A percentile compares a stretch with the other conserved stretches of the same genome.
These are phyloP conservation scores for Arbacia lixula DNA, from an alignment of 53 echinoderm and acorn worm species.

Conservation along the genomic window DNA sequence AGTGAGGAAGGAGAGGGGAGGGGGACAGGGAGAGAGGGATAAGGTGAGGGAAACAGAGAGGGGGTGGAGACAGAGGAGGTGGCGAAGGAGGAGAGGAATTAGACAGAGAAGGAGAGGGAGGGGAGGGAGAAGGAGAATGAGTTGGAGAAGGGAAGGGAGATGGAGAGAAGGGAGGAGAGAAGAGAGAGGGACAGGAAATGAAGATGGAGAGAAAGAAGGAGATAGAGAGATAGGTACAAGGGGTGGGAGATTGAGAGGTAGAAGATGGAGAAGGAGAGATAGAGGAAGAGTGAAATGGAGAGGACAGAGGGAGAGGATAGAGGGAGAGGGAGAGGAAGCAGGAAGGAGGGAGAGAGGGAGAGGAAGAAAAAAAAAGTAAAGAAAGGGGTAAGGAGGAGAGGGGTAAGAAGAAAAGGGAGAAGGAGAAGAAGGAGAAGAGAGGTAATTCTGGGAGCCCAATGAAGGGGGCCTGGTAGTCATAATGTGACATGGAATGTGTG, in stretches of 20 bases:
- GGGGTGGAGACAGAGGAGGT: no score
- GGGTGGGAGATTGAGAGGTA: not conserved
- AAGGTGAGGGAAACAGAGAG: no score
- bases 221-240: no score
- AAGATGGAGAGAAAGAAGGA: not conserved
- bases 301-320: not conserved
- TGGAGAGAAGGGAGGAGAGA: not conserved
- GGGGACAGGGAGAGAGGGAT: no score
- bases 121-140: not conserved
- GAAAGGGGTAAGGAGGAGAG: not conserved
- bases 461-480: no score
- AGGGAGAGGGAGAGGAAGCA: not conserved
- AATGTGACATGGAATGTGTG: no score
- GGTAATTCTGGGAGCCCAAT: no score
- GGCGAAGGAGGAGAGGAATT: not conserved
- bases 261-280: not conserved
- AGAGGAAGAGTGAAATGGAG: not conserved
- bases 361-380: not conserved
- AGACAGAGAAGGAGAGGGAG: not conserved
- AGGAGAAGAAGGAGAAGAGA: no score
- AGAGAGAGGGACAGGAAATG: not conserved
- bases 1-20: no score
- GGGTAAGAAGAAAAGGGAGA: not conserved
- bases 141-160: not conserved
- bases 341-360: not conserved